Percentiles rank a stretch among this genome's conserved stretches.
Conservation (phyloP, 2,797 vertebrate genomes). For the Myotis myotis region DNA sequence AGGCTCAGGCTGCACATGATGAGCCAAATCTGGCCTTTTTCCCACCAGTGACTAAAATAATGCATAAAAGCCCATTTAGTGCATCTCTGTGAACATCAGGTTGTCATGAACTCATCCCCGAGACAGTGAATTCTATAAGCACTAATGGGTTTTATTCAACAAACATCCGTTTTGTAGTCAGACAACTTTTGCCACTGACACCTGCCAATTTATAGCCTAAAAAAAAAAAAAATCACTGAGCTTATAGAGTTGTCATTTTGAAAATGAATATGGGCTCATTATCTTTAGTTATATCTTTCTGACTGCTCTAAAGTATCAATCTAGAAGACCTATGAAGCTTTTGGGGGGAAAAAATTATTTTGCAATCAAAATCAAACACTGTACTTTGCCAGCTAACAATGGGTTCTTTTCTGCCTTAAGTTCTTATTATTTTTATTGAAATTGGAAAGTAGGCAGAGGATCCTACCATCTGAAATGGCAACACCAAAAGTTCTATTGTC, state of each 20-base stretch:
- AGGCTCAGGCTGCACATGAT: conserved; percentile 15
- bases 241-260: conserved; percentile 60
- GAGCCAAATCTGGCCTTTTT: conserved; percentile 53
- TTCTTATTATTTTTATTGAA: conserved; percentile 53
- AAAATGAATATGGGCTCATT: conserved; percentile 65
- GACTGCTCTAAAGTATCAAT: conserved; percentile 42
- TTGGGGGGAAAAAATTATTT: conserved; percentile 12
- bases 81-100: conserved; percentile 43
- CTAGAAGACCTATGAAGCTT: conserved; percentile 42
- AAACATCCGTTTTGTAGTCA: conserved; percentile 68
- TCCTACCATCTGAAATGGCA: background rate
- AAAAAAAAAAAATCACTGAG: conserved; percentile 43
- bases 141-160: conserved; percentile 72
- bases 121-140: conserved; percentile 63
- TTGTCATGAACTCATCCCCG: conserved; percentile 43
- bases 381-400: conserved; percentile 46
- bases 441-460: conserved; percentile 15
- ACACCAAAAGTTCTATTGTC: background rate
- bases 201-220: conserved; percentile 67
- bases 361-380: conserved; percentile 63
- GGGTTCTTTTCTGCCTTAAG: conserved; percentile 32
- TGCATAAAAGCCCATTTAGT: conserved; percentile 54
- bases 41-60: conserved; percentile 59
- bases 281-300: conserved; percentile 66
- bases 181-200: conserved; percentile 65